These are phyloP conservation scores for Gadopsis marmoratus DNA, from an alignment of 2,797 vertebrate species.

Conservation along the genomic window DNA sequence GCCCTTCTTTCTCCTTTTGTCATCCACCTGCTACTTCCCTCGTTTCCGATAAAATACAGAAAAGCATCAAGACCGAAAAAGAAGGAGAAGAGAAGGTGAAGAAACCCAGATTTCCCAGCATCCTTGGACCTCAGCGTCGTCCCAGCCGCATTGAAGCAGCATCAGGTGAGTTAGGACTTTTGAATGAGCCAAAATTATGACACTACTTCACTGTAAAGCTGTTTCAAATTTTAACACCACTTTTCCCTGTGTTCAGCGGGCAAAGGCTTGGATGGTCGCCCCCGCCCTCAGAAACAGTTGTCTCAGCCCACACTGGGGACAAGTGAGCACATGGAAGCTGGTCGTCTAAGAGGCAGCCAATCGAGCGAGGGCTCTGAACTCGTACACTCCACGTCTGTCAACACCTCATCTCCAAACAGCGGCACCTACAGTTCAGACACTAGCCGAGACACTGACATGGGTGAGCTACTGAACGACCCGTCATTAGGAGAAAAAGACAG, in stretches of 20 bases:
- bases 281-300: constrained; percentile 91
- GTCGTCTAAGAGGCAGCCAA: constrained; percentile 87
- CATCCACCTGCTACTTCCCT: background rate
- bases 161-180: constrained; percentile 85
- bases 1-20: background rate
- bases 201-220: background rate
- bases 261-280: constrained; percentile 91
- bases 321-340: constrained; percentile 87
- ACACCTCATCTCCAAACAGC: constrained; percentile 82
- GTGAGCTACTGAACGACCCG: constrained; percentile 74
- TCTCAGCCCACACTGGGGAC: constrained; percentile 86
- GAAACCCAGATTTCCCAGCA: constrained; percentile 93
- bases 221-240: constrained; percentile 1
- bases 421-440: constrained; percentile 79
- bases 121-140: constrained; percentile 91
- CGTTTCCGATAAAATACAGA: constrained; percentile 79
- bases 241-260: constrained; percentile 82
- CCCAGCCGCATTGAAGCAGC: constrained; percentile 91
- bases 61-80: constrained; percentile 95
- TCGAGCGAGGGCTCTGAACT: constrained; percentile 89
- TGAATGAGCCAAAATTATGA: background rate
- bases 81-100: constrained; percentile 96
- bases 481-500: background rate
- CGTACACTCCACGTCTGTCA: constrained; percentile 79
- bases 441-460: constrained; percentile 86